phyloP scores from a whole-genome alignment of 1,140 invertebrate genomes.

The Polypedilum vanderplanki region DNA sequence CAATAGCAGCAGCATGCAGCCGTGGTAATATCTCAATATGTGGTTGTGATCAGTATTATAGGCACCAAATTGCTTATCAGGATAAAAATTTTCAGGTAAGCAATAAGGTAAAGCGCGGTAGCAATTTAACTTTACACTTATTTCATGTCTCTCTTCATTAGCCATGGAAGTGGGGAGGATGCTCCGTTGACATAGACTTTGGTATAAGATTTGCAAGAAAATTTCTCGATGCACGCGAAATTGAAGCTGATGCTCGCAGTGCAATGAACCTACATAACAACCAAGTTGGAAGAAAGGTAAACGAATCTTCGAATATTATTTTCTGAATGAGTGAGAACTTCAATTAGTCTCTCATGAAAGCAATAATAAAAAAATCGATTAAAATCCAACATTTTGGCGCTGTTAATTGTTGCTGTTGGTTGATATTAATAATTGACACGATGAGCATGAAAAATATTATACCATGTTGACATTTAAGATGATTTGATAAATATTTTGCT shows the following conservation, averaged over 20 bases:
- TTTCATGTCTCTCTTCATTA: conserved; percentile 33
- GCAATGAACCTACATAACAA: conserved; percentile 98
- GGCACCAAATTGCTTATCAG: conserved; percentile 13
- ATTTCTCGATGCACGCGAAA: conserved; percentile 76
- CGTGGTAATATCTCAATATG: conserved; percentile 81
- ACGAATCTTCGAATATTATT: not conserved
- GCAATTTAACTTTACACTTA: not conserved
- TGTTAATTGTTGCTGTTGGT: too few species aligned
- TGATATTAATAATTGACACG: too few species aligned
- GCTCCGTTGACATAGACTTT: conserved; percentile 70
- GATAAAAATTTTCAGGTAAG: conserved; percentile 16
- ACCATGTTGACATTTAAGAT: too few species aligned
- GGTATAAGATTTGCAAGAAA: conserved; percentile 69
- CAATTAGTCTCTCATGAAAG: too few species aligned
- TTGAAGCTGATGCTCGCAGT: conserved; percentile 74
- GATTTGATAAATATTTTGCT: not conserved
- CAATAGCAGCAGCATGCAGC: conserved; percentile 84
- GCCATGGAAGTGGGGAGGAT: conserved; percentile 82
- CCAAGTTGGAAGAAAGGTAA: conserved; percentile 83
- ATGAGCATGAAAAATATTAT: too few species aligned
- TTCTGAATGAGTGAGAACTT: too few species aligned
- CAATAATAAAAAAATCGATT: too few species aligned
- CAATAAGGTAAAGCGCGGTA: not conserved
- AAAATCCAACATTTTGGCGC: too few species aligned
- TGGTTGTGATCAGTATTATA: conserved; percentile 59